Percentiles rank a stretch among this genome's conserved stretches.
Conservation (phyloP, 2,888 invertebrate species). For the Platycnemis pennipes region DNA sequence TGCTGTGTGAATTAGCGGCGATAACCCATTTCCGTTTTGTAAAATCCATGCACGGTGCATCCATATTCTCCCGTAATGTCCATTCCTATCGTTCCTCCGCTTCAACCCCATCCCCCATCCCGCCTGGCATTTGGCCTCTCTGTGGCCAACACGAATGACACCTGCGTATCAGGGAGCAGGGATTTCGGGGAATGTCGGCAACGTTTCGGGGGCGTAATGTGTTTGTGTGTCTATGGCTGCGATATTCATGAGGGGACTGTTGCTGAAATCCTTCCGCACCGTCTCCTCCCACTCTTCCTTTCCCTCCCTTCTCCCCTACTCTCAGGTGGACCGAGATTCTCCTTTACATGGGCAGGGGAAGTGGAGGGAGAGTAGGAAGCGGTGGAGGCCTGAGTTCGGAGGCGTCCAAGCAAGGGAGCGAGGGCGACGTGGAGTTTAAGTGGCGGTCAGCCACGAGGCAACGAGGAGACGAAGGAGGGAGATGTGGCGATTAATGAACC, state of each 20-base stretch:
- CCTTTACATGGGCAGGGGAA: neutral
- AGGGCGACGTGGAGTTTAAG: neutral
- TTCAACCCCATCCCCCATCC: neutral
- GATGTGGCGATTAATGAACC: neutral
- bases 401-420: neutral
- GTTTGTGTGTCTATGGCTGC: too few relatives aligned
- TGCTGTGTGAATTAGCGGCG: neutral
- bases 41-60: neutral
- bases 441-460: neutral
- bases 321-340: neutral
- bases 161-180: neutral
- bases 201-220: neutral
- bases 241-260: slow-evolving; percentile 13
- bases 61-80: neutral
- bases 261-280: neutral
- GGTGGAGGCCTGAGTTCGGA: neutral
- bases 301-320: neutral
- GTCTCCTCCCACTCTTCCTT: neutral
- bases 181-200: neutral
- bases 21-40: neutral
- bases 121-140: neutral
- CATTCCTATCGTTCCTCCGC: neutral
- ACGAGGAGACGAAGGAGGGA: neutral
- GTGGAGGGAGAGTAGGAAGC: neutral
- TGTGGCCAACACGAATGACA: neutral